Evolutionary conservation across 2,113 vertebrate species (phyloP).

Genomic region (Apaloderma vittatum): DNA sequence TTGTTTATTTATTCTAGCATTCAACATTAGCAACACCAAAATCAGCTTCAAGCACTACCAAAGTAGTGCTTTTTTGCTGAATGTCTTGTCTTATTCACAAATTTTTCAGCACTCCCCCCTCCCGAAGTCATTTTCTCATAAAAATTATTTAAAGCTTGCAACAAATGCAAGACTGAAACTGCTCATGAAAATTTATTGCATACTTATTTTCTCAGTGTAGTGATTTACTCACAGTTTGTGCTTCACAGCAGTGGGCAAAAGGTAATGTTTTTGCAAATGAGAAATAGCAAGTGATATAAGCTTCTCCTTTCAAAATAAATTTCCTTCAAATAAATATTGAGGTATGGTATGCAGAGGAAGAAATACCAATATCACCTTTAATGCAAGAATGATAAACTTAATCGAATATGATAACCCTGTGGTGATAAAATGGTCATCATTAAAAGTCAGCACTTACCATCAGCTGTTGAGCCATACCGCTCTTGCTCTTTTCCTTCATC

Average conservation of each 20-base stretch:
- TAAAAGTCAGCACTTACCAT: not conserved
- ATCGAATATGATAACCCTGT: not conserved
- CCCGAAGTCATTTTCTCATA: not conserved
- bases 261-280: slow-evolving; percentile 13
- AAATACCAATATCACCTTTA: not conserved
- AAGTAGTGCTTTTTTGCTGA: not conserved
- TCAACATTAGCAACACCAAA: not conserved
- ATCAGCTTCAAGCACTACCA: not conserved
- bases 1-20: not conserved
- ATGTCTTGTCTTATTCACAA: not conserved
- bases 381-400: not conserved
- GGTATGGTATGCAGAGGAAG: not conserved
- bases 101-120: not conserved
- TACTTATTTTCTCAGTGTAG: slow-evolving; percentile 28
- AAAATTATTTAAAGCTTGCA: not conserved
- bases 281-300: slow-evolving; percentile 4
- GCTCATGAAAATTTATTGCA: slow-evolving; percentile 13
- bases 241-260: slow-evolving; percentile 18
- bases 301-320: not conserved
- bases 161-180: not conserved
- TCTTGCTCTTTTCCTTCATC: not conserved
- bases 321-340: not conserved
- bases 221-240: slow-evolving; percentile 4
- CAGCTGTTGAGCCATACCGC: not conserved
- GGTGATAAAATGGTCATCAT: not conserved